phyloP scores from a whole-genome alignment of 1,140 invertebrate genomes.

The Tribolium castaneum region DNA sequence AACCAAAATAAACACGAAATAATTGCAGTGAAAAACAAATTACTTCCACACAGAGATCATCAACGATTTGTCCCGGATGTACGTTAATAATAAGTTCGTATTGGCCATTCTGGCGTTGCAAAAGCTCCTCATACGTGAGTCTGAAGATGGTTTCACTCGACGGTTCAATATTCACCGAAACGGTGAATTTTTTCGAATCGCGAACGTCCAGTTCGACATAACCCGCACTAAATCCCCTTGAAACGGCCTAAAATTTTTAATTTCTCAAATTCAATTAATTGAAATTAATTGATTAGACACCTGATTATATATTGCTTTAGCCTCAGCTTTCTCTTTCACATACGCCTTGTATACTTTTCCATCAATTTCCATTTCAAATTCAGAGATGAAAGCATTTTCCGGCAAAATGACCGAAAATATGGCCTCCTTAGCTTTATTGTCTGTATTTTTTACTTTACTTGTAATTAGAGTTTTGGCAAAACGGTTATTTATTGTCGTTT shows the following conservation, averaged over 20 bases:
- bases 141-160: slow-evolving; percentile 70
- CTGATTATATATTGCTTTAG: slow-evolving; percentile 70
- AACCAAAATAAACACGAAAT: background rate
- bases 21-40: too few relatives aligned
- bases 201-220: slow-evolving; percentile 69
- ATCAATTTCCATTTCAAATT: slow-evolving; percentile 71
- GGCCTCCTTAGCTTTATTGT: slow-evolving; percentile 67
- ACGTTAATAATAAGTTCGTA: slow-evolving; percentile 74
- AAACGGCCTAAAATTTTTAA: slow-evolving; percentile 64
- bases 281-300: slow-evolving; percentile 49
- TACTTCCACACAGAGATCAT: slow-evolving; percentile 66
- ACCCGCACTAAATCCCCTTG: slow-evolving; percentile 70
- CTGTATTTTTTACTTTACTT: slow-evolving; percentile 69
- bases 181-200: slow-evolving; percentile 73
- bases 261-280: slow-evolving; percentile 48
- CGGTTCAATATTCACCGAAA: slow-evolving; percentile 71
- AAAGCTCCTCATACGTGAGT: slow-evolving; percentile 73
- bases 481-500: slow-evolving; percentile 67
- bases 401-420: slow-evolving; percentile 71
- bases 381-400: slow-evolving; percentile 73
- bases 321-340: slow-evolving; percentile 72
- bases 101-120: slow-evolving; percentile 67
- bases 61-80: slow-evolving; percentile 67
- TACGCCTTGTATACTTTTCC: slow-evolving; percentile 68
- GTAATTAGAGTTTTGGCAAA: slow-evolving; percentile 71